Evolutionary conservation across 2,113 vertebrate genomes (phyloP).

Genomic region (Gymnarchus niloticus): DNA sequence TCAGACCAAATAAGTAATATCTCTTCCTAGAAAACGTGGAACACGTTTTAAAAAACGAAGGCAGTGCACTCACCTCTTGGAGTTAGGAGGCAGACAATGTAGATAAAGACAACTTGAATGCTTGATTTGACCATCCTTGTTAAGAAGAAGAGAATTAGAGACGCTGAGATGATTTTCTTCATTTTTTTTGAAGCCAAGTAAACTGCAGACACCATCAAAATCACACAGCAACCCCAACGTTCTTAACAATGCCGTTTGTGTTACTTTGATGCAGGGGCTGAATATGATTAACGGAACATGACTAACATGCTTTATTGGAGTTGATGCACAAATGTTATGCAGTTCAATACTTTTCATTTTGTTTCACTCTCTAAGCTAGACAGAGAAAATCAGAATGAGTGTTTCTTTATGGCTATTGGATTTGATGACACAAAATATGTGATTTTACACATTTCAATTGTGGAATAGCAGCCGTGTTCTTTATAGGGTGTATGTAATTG

Average conservation of each 20-base stretch:
- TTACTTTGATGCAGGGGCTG: not conserved
- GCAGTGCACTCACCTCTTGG: constrained; percentile 48
- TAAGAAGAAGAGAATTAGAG: constrained; percentile 22
- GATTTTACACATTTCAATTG: too few species aligned
- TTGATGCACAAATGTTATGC: not conserved
- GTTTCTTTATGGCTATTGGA: too few species aligned
- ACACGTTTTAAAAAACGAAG: not conserved
- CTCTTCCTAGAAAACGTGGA: not conserved
- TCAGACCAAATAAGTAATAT: constrained; percentile 36
- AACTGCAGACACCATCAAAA: not conserved
- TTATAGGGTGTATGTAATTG: too few species aligned
- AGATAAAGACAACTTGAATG: constrained; percentile 61
- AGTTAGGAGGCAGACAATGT: constrained; percentile 56
- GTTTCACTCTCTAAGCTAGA: not conserved
- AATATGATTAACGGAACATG: not conserved
- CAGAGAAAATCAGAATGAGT: too few species aligned
- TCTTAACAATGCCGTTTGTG: not conserved
- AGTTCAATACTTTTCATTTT: not conserved
- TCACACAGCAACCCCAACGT: not conserved
- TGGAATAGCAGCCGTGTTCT: too few species aligned
- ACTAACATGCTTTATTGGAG: not conserved
- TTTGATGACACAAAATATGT: too few species aligned
- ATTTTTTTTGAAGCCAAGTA: not conserved
- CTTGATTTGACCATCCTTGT: constrained; percentile 63
- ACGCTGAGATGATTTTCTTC: not conserved